These are phyloP conservation scores for Cheilosia vernalis DNA, from an alignment of 2,888 invertebrate genomes.

Conservation along the genomic window DNA sequence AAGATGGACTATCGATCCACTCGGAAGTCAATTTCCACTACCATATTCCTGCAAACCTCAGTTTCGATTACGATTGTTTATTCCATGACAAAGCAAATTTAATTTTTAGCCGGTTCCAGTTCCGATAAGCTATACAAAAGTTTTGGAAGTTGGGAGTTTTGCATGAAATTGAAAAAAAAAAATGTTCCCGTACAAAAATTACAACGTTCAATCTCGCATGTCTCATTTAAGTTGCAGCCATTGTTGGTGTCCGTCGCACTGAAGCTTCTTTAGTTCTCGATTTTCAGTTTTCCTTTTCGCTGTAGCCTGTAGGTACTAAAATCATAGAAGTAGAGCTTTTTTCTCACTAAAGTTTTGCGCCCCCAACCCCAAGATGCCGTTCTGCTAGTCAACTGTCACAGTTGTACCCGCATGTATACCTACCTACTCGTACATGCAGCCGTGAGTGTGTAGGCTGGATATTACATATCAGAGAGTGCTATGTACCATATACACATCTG, in stretches of 20 bases:
- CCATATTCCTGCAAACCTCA: too few relatives aligned
- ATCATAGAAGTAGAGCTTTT: conserved; percentile 40
- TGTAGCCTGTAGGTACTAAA: background rate
- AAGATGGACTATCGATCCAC: too few relatives aligned
- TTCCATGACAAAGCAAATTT: too few relatives aligned
- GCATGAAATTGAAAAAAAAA: too few relatives aligned
- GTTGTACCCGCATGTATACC: conserved; percentile 24
- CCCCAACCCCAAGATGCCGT: conserved; percentile 17
- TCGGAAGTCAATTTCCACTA: too few relatives aligned
- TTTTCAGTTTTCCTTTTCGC: conserved; percentile 8
- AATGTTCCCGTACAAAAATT: too few relatives aligned
- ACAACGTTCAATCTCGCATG: background rate
- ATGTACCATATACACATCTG: conserved; percentile 1
- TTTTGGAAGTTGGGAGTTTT: too few relatives aligned
- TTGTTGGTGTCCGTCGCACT: background rate
- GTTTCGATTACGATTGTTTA: too few relatives aligned
- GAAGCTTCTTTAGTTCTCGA: conserved; percentile 21
- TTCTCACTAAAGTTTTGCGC: conserved; percentile 33
- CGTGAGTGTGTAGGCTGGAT: conserved; percentile 3
- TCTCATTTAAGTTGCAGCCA: background rate
- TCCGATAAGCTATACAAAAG: too few relatives aligned
- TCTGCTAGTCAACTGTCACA: conserved; percentile 35
- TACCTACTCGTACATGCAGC: background rate
- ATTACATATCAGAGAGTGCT: background rate
- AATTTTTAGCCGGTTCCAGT: too few relatives aligned